Evolutionary conservation across 2,113 vertebrate species (phyloP).

Genomic region (Lonchura striata): DNA sequence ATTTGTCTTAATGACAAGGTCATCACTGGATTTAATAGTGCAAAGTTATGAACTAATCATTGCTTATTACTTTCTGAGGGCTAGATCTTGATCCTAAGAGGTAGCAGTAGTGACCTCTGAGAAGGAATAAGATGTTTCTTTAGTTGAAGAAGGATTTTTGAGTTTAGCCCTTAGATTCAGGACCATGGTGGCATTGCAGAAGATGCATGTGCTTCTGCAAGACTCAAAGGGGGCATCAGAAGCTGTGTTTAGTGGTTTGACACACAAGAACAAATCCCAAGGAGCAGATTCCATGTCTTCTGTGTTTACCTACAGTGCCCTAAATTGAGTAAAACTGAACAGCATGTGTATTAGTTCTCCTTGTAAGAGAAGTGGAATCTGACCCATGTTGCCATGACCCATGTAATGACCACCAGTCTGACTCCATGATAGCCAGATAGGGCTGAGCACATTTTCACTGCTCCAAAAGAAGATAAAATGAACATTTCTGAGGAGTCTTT

Average conservation of each 20-base stretch:
- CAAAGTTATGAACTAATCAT: background rate
- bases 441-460: background rate
- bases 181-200: background rate
- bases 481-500: background rate
- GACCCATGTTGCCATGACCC: background rate
- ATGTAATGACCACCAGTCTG: background rate
- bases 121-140: background rate
- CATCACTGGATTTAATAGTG: background rate
- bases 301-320: background rate
- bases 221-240: background rate
- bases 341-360: background rate
- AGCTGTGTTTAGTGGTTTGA: background rate
- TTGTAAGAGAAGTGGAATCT: background rate
- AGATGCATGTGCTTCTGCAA: fast-evolving
- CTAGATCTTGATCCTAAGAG: background rate
- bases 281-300: background rate
- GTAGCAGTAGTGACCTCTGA: background rate
- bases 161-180: background rate
- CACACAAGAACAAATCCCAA: background rate
- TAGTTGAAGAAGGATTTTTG: background rate
- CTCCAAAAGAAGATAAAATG: background rate
- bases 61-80: background rate
- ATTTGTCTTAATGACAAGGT: constrained; percentile 5
- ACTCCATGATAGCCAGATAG: background rate
- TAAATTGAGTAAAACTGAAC: background rate